Conservation (phyloP, 2,113 vertebrate species). For the Poecile atricapillus region DNA sequence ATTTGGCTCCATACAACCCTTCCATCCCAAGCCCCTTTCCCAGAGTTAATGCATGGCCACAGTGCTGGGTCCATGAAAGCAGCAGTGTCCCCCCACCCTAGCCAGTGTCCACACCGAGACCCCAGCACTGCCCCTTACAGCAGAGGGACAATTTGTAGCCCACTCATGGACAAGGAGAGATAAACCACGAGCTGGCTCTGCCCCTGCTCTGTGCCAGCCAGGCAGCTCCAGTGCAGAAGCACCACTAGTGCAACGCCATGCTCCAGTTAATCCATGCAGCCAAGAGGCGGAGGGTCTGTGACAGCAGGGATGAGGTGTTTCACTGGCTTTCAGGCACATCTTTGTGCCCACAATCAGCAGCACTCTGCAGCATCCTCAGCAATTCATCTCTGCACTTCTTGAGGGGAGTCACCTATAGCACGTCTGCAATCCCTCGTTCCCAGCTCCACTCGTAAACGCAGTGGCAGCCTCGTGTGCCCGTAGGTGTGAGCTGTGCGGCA, state of each 20-base stretch:
- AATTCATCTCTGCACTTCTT: not conserved
- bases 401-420: not conserved
- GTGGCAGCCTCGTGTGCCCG: not conserved
- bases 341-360: not conserved
- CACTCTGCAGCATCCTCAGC: not conserved
- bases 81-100: not conserved
- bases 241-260: not conserved
- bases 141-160: not conserved
- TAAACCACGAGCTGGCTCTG: not conserved
- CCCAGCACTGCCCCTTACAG: not conserved
- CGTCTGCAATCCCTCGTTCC: not conserved
- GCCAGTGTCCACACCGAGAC: not conserved
- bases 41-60: not conserved
- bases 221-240: not conserved
- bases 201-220: not conserved
- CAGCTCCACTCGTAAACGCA: accelerated
- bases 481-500: not conserved
- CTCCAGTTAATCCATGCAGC: not conserved
- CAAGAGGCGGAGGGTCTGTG: not conserved
- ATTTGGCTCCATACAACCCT: not conserved
- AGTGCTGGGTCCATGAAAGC: not conserved
- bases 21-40: not conserved
- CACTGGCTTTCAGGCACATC: not conserved
- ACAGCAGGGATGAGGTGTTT: not conserved
- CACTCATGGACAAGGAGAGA: not conserved